A percentile compares a stretch with the other conserved stretches of the same genome.
Conservation (phyloP, 2,888 invertebrate genomes). For the Nemotelus nigrinus region DNA sequence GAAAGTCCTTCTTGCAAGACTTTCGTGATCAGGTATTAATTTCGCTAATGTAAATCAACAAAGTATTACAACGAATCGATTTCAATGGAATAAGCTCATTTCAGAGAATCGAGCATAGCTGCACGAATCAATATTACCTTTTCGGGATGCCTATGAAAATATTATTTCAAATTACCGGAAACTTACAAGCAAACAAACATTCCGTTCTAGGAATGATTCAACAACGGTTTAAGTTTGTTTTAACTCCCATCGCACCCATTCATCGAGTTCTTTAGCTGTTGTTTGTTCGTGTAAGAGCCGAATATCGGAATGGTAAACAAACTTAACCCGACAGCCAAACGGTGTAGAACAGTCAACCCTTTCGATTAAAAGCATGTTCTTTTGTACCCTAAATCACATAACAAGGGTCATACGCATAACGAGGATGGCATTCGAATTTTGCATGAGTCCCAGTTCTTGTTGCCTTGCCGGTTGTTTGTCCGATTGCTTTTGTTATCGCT, state of each 20-base stretch:
- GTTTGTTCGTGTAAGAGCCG: conserved; percentile 26
- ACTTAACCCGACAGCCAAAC: conserved; percentile 20
- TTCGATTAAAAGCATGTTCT: conserved; percentile 38
- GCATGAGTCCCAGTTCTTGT: conserved; percentile 1
- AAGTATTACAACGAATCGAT: too few species aligned
- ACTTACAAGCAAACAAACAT: conserved; percentile 20
- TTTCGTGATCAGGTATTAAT: too few species aligned
- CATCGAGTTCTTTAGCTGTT: not conserved
- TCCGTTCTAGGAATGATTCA: not conserved
- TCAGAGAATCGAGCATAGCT: too few species aligned
- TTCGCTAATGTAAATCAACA: too few species aligned
- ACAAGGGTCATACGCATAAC: conserved; percentile 25
- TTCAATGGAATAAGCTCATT: too few species aligned
- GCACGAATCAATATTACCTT: too few species aligned
- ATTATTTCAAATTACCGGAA: conserved; percentile 3
- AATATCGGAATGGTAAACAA: conserved; percentile 29
- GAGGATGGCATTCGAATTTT: not conserved
- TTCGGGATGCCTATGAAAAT: conserved; percentile 1
- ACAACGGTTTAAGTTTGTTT: too few species aligned
- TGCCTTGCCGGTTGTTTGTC: conserved; percentile 2
- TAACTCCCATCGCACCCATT: not conserved
- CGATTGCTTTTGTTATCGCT: conserved; percentile 14
- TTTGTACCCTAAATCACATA: conserved; percentile 31
- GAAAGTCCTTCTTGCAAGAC: too few species aligned
- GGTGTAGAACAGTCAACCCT: conserved; percentile 29